Percentiles rank a stretch among this genome's conserved stretches.
These are phyloP conservation scores for Stramonita haemastoma DNA, from an alignment of 2,888 invertebrate genomes.

Conservation along the genomic window DNA sequence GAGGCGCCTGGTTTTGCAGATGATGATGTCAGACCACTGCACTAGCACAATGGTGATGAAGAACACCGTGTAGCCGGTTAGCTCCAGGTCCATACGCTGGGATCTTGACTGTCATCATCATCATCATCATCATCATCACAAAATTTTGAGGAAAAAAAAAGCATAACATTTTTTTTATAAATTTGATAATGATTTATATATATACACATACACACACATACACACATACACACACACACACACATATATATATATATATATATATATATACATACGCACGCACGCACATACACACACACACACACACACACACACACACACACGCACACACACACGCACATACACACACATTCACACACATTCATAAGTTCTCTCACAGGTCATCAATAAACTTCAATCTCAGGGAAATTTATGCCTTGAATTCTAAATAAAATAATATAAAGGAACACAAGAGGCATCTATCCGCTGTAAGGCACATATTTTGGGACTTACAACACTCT, in stretches of 20 bases:
- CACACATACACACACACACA: no score
- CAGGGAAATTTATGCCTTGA: no score
- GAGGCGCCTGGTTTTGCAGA: constrained; percentile 98
- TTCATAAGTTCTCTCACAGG: no score
- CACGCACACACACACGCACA: neutral
- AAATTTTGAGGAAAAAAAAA: neutral
- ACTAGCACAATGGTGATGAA: constrained; percentile 98
- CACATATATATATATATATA: no score
- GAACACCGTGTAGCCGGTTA: constrained; percentile 98
- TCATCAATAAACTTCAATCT: neutral
- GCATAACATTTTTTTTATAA: neutral
- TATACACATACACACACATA: neutral
- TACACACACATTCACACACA: neutral
- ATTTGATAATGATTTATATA: neutral
- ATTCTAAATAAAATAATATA: no score
- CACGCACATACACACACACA: neutral
- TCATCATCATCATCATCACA: no score
- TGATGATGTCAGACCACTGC: constrained; percentile 98
- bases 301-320: constrained; percentile 5
- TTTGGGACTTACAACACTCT: no score
- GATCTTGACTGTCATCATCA: constrained; percentile 88
- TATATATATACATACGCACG: no score
- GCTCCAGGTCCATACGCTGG: constrained; percentile 96
- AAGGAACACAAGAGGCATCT: no score
- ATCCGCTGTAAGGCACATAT: no score